Evolutionary conservation across 2,888 invertebrate species (phyloP).

Genomic region (Clistopyga incitator): DNA sequence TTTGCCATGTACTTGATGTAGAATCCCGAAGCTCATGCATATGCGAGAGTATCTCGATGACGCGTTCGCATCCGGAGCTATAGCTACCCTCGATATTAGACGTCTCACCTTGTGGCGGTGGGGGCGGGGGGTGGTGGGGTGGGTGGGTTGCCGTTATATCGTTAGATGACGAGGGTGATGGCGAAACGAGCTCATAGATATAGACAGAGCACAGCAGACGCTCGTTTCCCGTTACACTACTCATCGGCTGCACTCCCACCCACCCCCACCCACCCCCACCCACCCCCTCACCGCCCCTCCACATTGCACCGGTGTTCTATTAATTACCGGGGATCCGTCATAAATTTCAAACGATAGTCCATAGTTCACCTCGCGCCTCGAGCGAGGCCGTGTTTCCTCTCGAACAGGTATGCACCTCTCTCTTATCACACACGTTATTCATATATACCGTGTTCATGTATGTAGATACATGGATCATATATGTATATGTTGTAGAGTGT

Average conservation of each 20-base stretch:
- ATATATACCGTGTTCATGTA: neutral
- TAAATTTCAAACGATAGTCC: constrained; percentile 75
- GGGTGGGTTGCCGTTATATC: constrained; percentile 12
- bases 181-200: constrained; percentile 23
- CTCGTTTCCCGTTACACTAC: constrained; percentile 17
- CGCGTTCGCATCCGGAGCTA: constrained; percentile 73
- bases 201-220: constrained; percentile 16
- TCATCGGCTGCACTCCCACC: constrained; percentile 35
- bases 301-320: constrained; percentile 71
- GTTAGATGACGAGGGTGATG: neutral
- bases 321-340: constrained; percentile 79
- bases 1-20: constrained; percentile 43
- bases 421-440: constrained; percentile 1
- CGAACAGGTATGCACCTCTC: neutral
- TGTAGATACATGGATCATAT: neutral
- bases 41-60: constrained; percentile 76
- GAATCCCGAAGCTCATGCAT: constrained; percentile 75
- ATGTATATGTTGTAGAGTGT: neutral
- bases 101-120: constrained; percentile 45
- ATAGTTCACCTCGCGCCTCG: constrained; percentile 44
- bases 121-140: too few species aligned
- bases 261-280: neutral
- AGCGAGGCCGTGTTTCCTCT: constrained; percentile 25
- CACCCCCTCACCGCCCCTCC: neutral
- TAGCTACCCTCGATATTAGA: constrained; percentile 61